phyloP scores from a whole-genome alignment of 2,113 vertebrate genomes.

The Chlorodrepanis virens region DNA sequence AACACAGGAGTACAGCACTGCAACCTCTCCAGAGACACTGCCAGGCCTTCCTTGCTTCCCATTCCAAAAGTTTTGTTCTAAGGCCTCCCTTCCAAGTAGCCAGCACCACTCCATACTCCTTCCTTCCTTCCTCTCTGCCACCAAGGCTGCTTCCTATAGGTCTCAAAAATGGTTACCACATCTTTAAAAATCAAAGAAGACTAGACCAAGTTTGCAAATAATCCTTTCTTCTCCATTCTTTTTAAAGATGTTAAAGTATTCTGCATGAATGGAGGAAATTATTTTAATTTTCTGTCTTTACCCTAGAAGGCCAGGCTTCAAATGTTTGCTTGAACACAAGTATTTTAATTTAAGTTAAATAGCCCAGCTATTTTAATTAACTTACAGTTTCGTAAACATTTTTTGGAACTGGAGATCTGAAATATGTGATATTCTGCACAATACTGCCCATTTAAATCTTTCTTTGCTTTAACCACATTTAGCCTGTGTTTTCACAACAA shows the following conservation, averaged over 20 bases:
- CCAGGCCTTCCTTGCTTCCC: not conserved
- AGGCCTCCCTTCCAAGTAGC: not conserved
- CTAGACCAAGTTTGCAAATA: not conserved
- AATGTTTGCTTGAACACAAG: not conserved
- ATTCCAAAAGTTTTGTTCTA: not conserved
- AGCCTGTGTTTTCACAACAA: not conserved
- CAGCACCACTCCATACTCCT: not conserved
- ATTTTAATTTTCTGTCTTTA: not conserved
- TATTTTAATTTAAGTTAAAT: slow-evolving; percentile 1
- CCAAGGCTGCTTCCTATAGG: not conserved
- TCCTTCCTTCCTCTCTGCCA: slow-evolving; percentile 1
- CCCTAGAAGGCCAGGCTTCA: slow-evolving; percentile 15
- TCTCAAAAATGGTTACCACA: not conserved
- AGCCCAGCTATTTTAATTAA: slow-evolving; percentile 10
- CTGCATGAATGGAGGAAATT: not conserved
- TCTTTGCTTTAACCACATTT: not conserved
- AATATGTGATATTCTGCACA: not conserved
- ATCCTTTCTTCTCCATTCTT: not conserved
- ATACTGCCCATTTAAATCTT: not conserved
- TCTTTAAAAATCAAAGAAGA: not conserved
- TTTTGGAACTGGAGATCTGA: not conserved
- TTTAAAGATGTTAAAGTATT: not conserved
- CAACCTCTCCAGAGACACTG: not conserved
- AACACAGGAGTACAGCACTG: not conserved
- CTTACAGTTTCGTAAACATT: not conserved